These are phyloP conservation scores for Montipora cactus DNA, from an alignment of 64 coral and sea anemone species.

Conservation along the genomic window DNA sequence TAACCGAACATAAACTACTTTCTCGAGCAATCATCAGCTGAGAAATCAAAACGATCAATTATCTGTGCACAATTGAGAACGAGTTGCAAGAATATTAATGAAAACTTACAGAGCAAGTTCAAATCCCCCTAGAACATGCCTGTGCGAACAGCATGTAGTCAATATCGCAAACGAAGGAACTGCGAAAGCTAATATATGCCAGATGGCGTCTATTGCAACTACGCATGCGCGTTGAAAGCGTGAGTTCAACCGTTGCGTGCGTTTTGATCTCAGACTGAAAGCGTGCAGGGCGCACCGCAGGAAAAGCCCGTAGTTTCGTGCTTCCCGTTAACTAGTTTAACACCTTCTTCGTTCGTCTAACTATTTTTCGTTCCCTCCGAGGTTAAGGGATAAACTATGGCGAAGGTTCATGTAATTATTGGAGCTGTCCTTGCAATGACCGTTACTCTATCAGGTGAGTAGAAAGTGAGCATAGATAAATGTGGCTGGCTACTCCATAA, in stretches of 20 bases:
- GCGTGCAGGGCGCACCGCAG: constrained; percentile 20
- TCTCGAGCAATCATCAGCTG: neutral
- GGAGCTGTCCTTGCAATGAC: neutral
- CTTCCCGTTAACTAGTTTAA: constrained; percentile 11
- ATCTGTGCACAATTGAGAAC: neutral
- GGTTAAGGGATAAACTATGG: neutral
- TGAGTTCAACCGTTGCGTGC: constrained; percentile 20
- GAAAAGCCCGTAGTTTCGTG: constrained; percentile 31
- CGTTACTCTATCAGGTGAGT: constrained; percentile 28
- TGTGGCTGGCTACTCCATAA: constrained; percentile 3
- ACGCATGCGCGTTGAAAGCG: constrained; percentile 18
- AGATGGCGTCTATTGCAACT: neutral
- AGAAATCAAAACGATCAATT: too few species aligned
- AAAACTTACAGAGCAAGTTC: too few species aligned
- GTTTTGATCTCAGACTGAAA: constrained; percentile 5
- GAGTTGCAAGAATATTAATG: too few species aligned
- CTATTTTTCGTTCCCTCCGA: neutral
- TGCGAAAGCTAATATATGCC: constrained; percentile 28
- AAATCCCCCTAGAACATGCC: neutral
- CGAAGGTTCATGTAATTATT: neutral
- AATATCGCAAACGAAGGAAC: constrained; percentile 24
- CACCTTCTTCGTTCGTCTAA: constrained; percentile 7
- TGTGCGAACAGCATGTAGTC: neutral
- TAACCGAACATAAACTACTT: neutral
- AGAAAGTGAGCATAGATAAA: constrained; percentile 34